Percentiles rank a stretch among this genome's conserved stretches.
These are phyloP conservation scores for Nemotelus nigrinus DNA, from an alignment of 2,888 invertebrate genomes.

Conservation along the genomic window DNA sequence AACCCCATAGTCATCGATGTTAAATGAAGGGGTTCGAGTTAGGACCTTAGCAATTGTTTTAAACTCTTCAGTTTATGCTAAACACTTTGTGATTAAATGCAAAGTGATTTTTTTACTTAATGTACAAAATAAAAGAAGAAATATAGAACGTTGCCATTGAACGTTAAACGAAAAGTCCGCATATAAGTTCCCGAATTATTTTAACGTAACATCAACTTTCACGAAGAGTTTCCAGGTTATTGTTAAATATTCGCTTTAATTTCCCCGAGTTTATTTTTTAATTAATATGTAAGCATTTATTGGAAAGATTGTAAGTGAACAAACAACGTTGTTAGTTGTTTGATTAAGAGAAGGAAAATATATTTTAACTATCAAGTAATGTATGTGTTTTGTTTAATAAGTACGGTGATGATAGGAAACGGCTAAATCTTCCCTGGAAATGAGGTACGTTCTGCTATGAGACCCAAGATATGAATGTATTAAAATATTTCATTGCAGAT, in stretches of 20 bases:
- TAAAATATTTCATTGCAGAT: too few species aligned
- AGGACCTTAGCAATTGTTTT: slow-evolving; percentile 11
- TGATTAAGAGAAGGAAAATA: slow-evolving; percentile 18
- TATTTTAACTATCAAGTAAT: slow-evolving; percentile 29
- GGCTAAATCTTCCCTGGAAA: too few species aligned
- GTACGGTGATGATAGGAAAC: not conserved
- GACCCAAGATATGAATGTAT: too few species aligned
- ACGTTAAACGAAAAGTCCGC: too few species aligned
- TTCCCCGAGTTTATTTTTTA: not conserved
- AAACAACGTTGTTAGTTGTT: slow-evolving; percentile 41
- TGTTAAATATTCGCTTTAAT: not conserved
- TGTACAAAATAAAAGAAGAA: not conserved
- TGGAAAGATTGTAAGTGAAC: not conserved
- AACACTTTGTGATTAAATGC: not conserved
- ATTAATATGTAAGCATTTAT: not conserved
- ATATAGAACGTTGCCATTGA: too few species aligned
- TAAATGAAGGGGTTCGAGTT: not conserved
- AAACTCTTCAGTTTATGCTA: not conserved
- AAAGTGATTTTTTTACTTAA: slow-evolving; percentile 25
- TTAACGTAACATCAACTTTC: not conserved
- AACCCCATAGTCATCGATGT: not conserved
- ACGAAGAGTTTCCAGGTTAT: not conserved
- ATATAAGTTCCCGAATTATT: not conserved
- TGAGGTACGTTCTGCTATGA: too few species aligned
- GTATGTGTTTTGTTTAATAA: slow-evolving; percentile 3